Conservation (phyloP, 2,113 vertebrate genomes). For the Stomatorhinus ivindoensis region DNA sequence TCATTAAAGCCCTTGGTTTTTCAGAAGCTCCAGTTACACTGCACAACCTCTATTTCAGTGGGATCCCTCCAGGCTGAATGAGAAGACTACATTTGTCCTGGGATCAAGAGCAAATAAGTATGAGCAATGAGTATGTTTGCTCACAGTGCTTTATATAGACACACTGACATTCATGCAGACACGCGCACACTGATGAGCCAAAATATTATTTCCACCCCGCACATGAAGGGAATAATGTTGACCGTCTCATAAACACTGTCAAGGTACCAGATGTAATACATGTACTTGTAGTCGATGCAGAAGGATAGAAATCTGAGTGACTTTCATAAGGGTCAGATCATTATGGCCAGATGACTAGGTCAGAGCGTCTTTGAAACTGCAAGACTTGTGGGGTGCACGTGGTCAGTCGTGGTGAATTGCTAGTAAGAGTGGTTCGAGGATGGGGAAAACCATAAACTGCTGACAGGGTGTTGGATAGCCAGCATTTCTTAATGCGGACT, state of each 20-base stretch:
- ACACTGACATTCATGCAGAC: background rate
- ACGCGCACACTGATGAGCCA: background rate
- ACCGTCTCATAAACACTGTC: background rate
- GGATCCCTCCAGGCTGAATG: constrained; percentile 83
- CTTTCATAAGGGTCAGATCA: background rate
- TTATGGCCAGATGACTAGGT: background rate
- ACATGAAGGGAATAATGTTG: background rate
- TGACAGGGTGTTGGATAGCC: background rate
- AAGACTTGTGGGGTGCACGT: background rate
- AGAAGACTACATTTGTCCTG: constrained; percentile 83
- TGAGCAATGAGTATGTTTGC: constrained; percentile 26
- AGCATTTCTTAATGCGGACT: background rate
- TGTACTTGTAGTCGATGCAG: background rate
- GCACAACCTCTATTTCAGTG: constrained; percentile 61
- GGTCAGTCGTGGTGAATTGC: background rate
- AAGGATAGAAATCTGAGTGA: background rate
- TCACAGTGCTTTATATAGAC: background rate
- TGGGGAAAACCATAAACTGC: background rate
- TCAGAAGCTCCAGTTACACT: background rate
- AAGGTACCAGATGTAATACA: background rate
- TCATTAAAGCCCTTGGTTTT: constrained; percentile 3
- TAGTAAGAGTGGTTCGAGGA: background rate
- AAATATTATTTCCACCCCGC: background rate
- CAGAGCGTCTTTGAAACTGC: background rate
- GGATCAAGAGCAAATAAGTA: constrained; percentile 98